Evolutionary conservation across 2,797 vertebrate genomes (phyloP).

Genomic region (Gephyroberyx darwinii): DNA sequence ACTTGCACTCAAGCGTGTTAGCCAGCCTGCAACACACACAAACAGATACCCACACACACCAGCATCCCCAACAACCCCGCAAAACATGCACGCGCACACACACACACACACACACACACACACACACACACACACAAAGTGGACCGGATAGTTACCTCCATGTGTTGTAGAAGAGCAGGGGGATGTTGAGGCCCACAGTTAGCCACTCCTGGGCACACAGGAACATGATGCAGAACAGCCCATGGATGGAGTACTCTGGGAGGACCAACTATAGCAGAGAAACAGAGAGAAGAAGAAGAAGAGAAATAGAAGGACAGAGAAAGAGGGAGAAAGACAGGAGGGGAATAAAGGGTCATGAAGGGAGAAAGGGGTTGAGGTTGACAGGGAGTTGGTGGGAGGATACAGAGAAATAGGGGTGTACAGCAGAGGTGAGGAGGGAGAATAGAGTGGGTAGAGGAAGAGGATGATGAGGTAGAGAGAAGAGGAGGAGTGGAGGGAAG

Average conservation of each 20-base stretch:
- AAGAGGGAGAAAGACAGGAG: neutral
- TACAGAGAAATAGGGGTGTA: no score
- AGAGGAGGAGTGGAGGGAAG: neutral
- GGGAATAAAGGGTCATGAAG: neutral
- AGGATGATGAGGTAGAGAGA: neutral
- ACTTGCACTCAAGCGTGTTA: no score
- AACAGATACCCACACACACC: no score
- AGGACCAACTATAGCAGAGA: conserved; percentile 87
- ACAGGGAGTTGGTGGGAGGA: no score
- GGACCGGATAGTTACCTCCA: conserved; percentile 89
- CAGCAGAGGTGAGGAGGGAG: neutral
- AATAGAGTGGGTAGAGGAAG: neutral
- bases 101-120: neutral
- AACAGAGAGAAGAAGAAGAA: conserved; percentile 11
- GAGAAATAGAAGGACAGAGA: neutral
- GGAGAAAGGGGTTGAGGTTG: neutral
- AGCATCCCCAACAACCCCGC: no score
- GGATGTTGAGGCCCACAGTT: conserved; percentile 93
- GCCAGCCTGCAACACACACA: no score
- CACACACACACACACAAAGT: neutral
- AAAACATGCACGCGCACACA: neutral
- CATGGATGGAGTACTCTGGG: conserved; percentile 97
- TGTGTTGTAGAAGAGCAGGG: conserved; percentile 96
- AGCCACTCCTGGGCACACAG: conserved; percentile 97
- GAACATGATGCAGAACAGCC: conserved; percentile 99